These are phyloP conservation scores for Vidua macroura DNA, from an alignment of 2,113 vertebrate species.

Conservation along the genomic window DNA sequence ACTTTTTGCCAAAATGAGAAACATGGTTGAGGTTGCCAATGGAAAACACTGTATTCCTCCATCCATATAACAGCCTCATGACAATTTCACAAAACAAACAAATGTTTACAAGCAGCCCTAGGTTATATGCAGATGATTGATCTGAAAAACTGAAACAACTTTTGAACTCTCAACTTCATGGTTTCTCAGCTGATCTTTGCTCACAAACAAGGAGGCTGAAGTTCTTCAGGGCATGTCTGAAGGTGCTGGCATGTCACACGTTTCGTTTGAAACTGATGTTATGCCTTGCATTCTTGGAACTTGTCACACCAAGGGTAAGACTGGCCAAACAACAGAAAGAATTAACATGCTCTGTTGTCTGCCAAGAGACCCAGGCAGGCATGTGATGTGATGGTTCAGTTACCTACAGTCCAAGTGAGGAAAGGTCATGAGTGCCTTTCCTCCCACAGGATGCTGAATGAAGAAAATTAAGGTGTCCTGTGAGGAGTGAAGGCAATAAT, in stretches of 20 bases:
- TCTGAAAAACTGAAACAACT: conserved; percentile 2
- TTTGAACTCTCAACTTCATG: not conserved
- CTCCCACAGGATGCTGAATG: not conserved
- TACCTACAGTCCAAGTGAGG: not conserved
- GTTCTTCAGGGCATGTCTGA: not conserved
- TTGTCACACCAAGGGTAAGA: not conserved
- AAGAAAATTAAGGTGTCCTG: not conserved
- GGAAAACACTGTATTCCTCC: not conserved
- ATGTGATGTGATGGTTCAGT: not conserved
- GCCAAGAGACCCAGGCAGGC: not conserved
- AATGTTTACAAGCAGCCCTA: not conserved
- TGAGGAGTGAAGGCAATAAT: not conserved
- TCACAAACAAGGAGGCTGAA: not conserved
- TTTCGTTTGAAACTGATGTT: not conserved
- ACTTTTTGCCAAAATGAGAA: not conserved
- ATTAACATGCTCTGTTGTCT: not conserved
- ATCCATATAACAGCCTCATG: not conserved
- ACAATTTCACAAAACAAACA: not conserved
- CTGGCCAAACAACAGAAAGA: not conserved
- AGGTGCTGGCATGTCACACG: not conserved
- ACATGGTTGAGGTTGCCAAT: accelerated
- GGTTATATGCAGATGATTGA: not conserved
- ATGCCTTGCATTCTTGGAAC: not conserved
- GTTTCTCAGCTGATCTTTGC: conserved; percentile 10
- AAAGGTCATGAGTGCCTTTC: not conserved